Percentiles rank a stretch among this genome's conserved stretches.
Evolutionary conservation across 2,797 vertebrate genomes (phyloP).

Genomic region (Presbytis comata): DNA sequence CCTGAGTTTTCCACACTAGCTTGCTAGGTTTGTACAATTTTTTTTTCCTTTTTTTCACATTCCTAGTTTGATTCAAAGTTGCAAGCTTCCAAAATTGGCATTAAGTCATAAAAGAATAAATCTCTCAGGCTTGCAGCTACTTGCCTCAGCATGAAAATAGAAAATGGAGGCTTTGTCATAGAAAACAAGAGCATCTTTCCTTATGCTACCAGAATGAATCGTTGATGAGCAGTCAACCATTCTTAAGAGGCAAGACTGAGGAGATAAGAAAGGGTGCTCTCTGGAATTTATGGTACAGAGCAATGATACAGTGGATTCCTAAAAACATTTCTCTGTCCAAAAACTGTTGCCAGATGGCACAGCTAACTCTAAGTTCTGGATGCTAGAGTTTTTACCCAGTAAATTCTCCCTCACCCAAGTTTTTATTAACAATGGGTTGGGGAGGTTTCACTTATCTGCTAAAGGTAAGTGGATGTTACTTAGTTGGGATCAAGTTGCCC

Average conservation of each 20-base stretch:
- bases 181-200: background rate
- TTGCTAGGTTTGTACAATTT: background rate
- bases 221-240: background rate
- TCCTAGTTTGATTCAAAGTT: conserved; percentile 36
- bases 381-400: background rate
- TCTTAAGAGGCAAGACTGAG: conserved; percentile 2
- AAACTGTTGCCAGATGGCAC: background rate
- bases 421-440: background rate
- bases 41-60: background rate
- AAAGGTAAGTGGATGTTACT: background rate
- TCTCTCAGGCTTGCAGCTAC: background rate
- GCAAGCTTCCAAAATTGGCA: conserved; percentile 28
- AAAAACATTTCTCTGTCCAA: background rate
- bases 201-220: background rate
- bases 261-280: background rate
- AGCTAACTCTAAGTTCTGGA: background rate
- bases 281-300: background rate
- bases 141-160: background rate
- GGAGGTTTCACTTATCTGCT: too few species aligned
- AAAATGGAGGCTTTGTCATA: conserved; percentile 1
- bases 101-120: background rate
- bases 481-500: background rate
- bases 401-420: background rate
- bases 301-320: background rate
- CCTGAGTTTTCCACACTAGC: background rate